Base-by-base conservation (phyloP, 1,140 invertebrate genomes). In the Drosophila lacertosa region DNA sequence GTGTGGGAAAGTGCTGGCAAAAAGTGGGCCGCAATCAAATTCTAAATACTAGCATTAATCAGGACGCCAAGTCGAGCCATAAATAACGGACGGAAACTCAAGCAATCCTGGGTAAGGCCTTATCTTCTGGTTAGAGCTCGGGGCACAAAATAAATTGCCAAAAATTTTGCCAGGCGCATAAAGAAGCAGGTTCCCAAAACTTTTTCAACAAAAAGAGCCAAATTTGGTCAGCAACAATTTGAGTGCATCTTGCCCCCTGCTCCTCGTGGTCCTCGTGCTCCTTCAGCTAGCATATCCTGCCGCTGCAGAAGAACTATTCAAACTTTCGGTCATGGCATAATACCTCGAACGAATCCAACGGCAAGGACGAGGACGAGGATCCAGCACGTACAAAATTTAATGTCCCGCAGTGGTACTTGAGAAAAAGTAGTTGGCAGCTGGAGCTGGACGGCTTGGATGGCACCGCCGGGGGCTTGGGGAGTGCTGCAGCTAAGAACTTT, bases 391-490 rank as follows among this genome's bases (percentile, higher is more conserved):
- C 81, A 68, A 74, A 78, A 86, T 86, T 86, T 86, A 86, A 88
- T 86, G 82, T 86, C 82, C 82, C 82, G 60, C 83, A 88, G 77
- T 88, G 83, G 83, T 86, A 88, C 82, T 86, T 89, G 82, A 86
- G 82, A 86, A 86, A 86, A 86, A 89, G 82, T 88, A 86, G 82
- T 78, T 88, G 77, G 66, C 66, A 78, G 65, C 63, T 82, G 76
- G 67, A 47, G 53, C 37, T 54, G 48, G 68, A 48, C 45, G 47
- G 53, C 53, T 37, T 54, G 48, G 68, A 48, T 51, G 47, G 40
- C 9, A 13, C 37, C 63, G 22, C 37, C 63, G 22, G 33, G 26
- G 58, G 22, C 11, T 9, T 18, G 16, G 1, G 22, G 54, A 9
- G 20, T 32, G 48, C 22, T 50, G 53, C 57, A 68, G 82, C 81